phyloP scores from a whole-genome alignment of 2,797 vertebrate species.

The Sebastes oblongus region DNA sequence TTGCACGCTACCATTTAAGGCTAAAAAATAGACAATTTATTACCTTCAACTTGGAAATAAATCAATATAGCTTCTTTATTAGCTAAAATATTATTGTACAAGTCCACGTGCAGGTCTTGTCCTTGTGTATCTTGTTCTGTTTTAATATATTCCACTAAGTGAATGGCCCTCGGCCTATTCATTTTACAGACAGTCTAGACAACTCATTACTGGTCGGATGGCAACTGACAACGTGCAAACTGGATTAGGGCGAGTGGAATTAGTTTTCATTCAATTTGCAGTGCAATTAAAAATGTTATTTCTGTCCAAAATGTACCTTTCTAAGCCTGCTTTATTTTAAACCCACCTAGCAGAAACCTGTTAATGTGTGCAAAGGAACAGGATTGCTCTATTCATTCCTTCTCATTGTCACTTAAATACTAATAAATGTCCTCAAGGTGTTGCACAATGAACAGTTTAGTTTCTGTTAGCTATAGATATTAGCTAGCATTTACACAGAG shows the following conservation, averaged over 20 bases:
- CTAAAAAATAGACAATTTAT: background rate
- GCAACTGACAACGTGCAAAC: slow-evolving; percentile 45
- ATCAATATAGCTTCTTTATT: slow-evolving; percentile 4
- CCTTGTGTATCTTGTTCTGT: slow-evolving; percentile 35
- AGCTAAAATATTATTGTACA: background rate
- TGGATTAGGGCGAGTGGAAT: slow-evolving; percentile 41
- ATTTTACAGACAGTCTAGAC: slow-evolving; percentile 56
- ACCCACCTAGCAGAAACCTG: slow-evolving; percentile 1
- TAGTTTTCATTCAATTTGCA: slow-evolving; percentile 51
- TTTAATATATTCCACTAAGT: slow-evolving; percentile 48
- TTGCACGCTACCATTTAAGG: background rate
- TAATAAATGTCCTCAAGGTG: background rate
- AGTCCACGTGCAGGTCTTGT: slow-evolving; percentile 21
- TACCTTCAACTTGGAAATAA: slow-evolving; percentile 4
- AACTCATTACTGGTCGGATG: slow-evolving; percentile 50
- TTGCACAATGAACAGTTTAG: background rate
- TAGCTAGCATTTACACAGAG: background rate
- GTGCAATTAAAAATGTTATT: slow-evolving; percentile 53
- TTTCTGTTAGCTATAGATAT: background rate
- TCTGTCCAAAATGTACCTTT: slow-evolving; percentile 1
- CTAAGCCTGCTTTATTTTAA: slow-evolving; percentile 26
- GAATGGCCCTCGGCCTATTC: slow-evolving; percentile 48
- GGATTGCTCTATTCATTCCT: background rate
- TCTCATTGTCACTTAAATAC: background rate
- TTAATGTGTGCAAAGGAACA: background rate